Evolutionary conservation across 2,113 vertebrate genomes (phyloP).

Genomic region (Crypturellus undulatus): DNA sequence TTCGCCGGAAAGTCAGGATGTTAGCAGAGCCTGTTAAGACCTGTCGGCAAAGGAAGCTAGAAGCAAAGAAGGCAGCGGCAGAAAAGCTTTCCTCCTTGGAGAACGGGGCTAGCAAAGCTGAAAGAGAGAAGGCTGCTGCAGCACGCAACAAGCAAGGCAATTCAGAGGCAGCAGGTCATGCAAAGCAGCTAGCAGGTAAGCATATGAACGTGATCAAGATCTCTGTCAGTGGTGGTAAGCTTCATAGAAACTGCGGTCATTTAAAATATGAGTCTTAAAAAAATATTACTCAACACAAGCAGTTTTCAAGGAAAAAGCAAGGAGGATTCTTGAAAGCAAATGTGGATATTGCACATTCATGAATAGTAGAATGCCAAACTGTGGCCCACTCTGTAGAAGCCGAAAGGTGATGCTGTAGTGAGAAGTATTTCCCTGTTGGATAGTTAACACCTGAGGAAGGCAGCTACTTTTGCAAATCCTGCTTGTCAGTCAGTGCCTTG

Average conservation of each 20-base stretch:
- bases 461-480: background rate
- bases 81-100: slow-evolving; percentile 88
- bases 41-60: slow-evolving; percentile 93
- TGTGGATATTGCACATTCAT: background rate
- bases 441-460: background rate
- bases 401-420: background rate
- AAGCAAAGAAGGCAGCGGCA: slow-evolving; percentile 90
- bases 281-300: background rate
- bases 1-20: slow-evolving; percentile 93
- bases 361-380: background rate
- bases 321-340: background rate
- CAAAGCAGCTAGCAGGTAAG: slow-evolving; percentile 82
- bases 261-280: background rate
- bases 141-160: slow-evolving; percentile 83
- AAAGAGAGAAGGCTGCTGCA: slow-evolving; percentile 82
- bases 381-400: background rate
- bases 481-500: background rate
- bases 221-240: background rate
- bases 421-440: background rate
- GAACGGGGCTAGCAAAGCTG: slow-evolving; percentile 82
- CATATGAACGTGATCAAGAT: background rate
- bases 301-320: background rate
- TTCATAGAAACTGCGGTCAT: background rate
- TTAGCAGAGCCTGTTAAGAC: slow-evolving; percentile 93
- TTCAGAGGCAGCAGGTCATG: slow-evolving; percentile 74